phyloP scores from a whole-genome alignment of 2,888 invertebrate genomes.

The Drosophila lutescens region DNA sequence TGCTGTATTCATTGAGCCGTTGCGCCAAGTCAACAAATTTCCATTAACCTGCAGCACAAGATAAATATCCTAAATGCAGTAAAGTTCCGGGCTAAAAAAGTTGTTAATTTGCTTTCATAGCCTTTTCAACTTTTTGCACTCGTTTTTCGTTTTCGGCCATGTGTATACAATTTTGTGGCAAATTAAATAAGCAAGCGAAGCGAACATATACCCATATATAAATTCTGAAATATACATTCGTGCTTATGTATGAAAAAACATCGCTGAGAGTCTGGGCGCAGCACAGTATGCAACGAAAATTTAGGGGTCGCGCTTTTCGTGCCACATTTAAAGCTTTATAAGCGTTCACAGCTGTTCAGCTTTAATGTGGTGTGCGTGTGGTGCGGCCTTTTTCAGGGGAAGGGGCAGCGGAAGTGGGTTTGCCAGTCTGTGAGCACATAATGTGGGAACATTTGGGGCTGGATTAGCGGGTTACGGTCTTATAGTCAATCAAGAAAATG shows the following conservation, averaged over 20 bases:
- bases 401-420: neutral
- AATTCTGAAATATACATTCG: constrained; percentile 2
- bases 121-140: constrained; percentile 51
- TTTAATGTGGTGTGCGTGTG: constrained; percentile 22
- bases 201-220: constrained; percentile 24
- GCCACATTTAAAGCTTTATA: constrained; percentile 54
- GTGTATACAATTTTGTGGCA: constrained; percentile 72
- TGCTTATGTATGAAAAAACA: constrained; percentile 1
- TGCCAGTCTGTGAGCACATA: constrained; percentile 8
- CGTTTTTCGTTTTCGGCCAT: constrained; percentile 29
- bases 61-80: constrained; percentile 9
- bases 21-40: constrained; percentile 26
- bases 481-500: constrained; percentile 29
- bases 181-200: constrained; percentile 74
- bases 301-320: constrained; percentile 49
- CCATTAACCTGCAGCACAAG: constrained; percentile 13
- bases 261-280: constrained; percentile 46
- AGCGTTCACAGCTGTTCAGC: constrained; percentile 28
- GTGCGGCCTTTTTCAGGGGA: neutral
- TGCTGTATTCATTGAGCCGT: constrained; percentile 5
- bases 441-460: constrained; percentile 17
- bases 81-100: constrained; percentile 50
- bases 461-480: constrained; percentile 23
- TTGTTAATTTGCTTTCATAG: constrained; percentile 69
- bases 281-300: constrained; percentile 66